Evolutionary conservation across 2,113 vertebrate species (phyloP).

Genomic region (Prinia subflava): DNA sequence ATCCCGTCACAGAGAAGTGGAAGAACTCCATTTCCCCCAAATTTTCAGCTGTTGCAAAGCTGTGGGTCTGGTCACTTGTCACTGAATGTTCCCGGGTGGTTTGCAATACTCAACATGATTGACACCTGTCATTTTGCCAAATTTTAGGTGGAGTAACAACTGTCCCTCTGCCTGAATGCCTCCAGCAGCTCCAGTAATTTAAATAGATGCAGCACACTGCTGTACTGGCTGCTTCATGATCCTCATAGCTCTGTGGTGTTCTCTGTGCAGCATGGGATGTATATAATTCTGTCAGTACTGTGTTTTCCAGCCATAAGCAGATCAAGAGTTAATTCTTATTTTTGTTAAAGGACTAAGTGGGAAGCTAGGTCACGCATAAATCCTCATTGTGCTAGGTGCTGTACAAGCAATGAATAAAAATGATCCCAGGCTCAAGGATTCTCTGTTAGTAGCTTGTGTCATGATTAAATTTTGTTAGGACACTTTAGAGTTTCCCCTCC

Average conservation of each 20-base stretch:
- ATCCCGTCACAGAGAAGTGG: not conserved
- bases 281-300: not conserved
- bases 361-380: conserved; percentile 52
- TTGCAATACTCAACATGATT: not conserved
- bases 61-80: not conserved
- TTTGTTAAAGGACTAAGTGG: conserved; percentile 22
- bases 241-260: not conserved
- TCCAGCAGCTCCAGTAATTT: not conserved
- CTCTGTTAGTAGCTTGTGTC: conserved; percentile 1
- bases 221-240: not conserved
- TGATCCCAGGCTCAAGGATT: conserved; percentile 12
- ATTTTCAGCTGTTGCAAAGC: not conserved
- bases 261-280: not conserved
- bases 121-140: not conserved
- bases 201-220: not conserved
- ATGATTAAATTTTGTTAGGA: conserved; percentile 59
- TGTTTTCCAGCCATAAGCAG: not conserved
- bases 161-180: not conserved
- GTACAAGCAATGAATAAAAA: conserved; percentile 57
- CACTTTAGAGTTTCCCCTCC: conserved; percentile 36
- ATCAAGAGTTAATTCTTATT: conserved; percentile 48
- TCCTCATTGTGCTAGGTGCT: conserved; percentile 39
- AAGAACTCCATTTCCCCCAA: not conserved
- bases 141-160: not conserved
- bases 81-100: not conserved